phyloP scores from a whole-genome alignment of 2,888 invertebrate species.

The Pyrrhia umbra region DNA sequence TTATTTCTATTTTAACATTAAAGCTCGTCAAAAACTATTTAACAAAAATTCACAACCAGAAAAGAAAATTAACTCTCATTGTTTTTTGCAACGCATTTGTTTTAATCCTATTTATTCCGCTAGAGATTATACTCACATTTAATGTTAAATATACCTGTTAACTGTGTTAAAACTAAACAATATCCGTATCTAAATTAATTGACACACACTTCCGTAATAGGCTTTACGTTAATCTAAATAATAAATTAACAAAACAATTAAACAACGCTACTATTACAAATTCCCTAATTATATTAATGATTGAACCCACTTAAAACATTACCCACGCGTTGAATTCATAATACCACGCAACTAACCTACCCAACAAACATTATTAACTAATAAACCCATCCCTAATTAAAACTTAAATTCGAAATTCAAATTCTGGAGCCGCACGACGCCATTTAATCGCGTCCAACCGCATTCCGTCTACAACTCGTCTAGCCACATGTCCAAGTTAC shows the following conservation, averaged over 20 bases:
- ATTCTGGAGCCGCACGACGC: constrained; percentile 53
- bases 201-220: not conserved
- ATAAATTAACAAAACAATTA: constrained; percentile 16
- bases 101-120: not conserved
- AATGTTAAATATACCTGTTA: not conserved
- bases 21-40: too few species aligned
- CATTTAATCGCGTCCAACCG: constrained; percentile 65
- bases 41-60: too few species aligned
- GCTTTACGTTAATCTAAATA: not conserved
- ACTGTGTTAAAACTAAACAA: not conserved
- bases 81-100: not conserved
- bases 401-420: constrained; percentile 69
- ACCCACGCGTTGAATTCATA: constrained; percentile 23
- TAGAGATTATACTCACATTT: not conserved
- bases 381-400: constrained; percentile 67
- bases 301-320: constrained; percentile 30
- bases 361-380: constrained; percentile 62
- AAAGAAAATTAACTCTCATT: too few species aligned
- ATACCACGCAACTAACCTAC: constrained; percentile 10
- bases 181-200: not conserved
- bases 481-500: constrained; percentile 79
- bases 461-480: constrained; percentile 84
- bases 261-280: constrained; percentile 1
- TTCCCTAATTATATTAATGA: constrained; percentile 20
- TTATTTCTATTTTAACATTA: too few species aligned